phyloP scores from a whole-genome alignment of 2,113 vertebrate genomes.

The Recurvirostra avosetta region DNA sequence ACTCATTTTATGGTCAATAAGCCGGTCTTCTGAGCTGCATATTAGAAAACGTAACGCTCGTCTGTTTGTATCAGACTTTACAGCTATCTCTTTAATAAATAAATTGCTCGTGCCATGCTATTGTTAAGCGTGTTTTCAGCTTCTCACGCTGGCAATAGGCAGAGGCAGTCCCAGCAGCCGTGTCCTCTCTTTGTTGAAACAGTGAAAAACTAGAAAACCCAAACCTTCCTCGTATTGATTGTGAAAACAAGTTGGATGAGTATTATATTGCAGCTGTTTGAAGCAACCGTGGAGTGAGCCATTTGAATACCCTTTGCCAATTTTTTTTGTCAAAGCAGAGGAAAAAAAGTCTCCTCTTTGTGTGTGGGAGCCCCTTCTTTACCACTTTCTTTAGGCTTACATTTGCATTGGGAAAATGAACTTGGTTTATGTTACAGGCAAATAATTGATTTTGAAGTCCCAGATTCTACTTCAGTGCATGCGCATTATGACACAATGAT shows the following conservation, averaged over 20 bases:
- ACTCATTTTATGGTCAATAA: constrained; percentile 44
- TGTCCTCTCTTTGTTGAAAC: background rate
- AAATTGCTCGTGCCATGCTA: background rate
- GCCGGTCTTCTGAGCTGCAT: constrained; percentile 17
- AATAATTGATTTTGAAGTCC: background rate
- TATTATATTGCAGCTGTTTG: background rate
- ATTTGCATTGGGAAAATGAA: background rate
- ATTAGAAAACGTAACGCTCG: constrained; percentile 39
- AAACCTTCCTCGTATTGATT: background rate
- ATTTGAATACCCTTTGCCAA: background rate
- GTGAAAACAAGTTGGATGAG: background rate
- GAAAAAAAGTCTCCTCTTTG: background rate
- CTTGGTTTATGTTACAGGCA: background rate
- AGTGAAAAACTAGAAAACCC: constrained; percentile 3
- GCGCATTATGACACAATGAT: background rate
- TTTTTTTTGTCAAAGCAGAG: background rate
- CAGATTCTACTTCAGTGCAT: background rate
- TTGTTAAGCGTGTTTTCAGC: background rate
- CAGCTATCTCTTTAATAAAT: constrained; percentile 45
- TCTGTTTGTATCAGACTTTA: constrained; percentile 60
- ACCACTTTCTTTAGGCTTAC: background rate
- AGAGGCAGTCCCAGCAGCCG: background rate
- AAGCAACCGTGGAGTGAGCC: background rate
- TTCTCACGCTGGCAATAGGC: background rate
- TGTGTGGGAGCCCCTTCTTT: background rate